Percentiles rank a stretch among this genome's conserved stretches.
Conservation (phyloP, 2,113 vertebrate species). For the Ceyx margarethae region DNA sequence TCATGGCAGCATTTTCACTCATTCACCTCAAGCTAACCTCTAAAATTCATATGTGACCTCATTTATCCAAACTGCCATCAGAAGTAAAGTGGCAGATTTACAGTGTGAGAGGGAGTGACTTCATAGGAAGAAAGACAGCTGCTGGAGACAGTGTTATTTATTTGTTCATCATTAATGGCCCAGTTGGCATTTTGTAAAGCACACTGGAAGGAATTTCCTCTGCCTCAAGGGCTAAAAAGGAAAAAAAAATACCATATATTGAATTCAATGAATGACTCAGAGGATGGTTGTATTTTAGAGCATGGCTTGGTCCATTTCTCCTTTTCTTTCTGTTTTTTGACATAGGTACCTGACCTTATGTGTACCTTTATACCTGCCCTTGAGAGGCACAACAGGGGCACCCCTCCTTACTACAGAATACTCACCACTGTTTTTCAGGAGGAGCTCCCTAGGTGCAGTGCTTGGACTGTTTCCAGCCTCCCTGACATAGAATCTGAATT, state of each 20-base stretch:
- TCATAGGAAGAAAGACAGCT: neutral
- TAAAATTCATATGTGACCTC: neutral
- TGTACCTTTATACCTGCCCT: neutral
- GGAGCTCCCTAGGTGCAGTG: neutral
- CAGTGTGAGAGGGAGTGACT: neutral
- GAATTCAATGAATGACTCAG: neutral
- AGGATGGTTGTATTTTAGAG: neutral
- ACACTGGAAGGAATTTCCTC: neutral
- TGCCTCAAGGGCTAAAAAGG: neutral
- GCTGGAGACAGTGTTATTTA: constrained; percentile 11
- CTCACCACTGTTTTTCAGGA: constrained; percentile 4
- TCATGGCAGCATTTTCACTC: neutral
- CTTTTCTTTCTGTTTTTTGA: neutral
- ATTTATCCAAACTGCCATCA: neutral
- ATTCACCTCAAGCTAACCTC: constrained; percentile 7
- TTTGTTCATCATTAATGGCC: constrained; percentile 23
- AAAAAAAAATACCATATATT: neutral
- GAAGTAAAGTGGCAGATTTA: neutral
- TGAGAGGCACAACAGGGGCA: neutral
- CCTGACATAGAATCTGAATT: constrained; percentile 1
- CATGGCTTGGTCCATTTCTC: neutral
- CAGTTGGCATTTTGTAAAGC: neutral
- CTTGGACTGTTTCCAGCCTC: neutral
- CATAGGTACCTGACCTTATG: neutral
- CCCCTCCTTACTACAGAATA: neutral